Evolutionary conservation across 2,888 invertebrate species (phyloP), one percentile per base, ranked within the genome.

Genomic region (Celastrina argiolus): DNA sequence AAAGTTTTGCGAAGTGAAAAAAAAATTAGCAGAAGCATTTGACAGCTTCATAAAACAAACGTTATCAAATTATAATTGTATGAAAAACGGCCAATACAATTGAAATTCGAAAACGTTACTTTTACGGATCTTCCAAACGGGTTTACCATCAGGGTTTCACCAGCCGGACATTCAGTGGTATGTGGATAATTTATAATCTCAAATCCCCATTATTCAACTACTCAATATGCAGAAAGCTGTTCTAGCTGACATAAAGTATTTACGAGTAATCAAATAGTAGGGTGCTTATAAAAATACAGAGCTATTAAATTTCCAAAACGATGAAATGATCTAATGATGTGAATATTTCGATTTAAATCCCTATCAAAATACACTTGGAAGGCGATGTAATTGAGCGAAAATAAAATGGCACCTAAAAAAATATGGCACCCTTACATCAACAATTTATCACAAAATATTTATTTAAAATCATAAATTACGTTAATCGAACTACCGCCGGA

Each of bases 401-500:
- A 58, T 42, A 18, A 39, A 63, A 64, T 31, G 45, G 71, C 70
- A 74, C 72, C 75, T 74, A 71, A 69, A 71, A 69, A 69, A 69
- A 71, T 70, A 72, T 72, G 41, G 14, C 18, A 36, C 61, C 18
- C 36, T 61, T 22, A 51, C 51, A 61, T 61, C 61, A 22, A 61
- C 74, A 73, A 76, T 74, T 76, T 74, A 74, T 74, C 72, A 65
- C 69, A 73, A 73, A 73, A 74, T 77, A 74, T 74, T 74, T 76
- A 76, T 77, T 77, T 74, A 72, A 74, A 74, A 72, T 74, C 73
- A 75, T 76, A 78, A 77, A 77, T 75, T 71, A 70, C 69, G 68
- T 65, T 56, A 69, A 68, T 69, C 70, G 71, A 72, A 75, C 82
- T 74, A 75, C 75, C 83, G 74, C 77, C 80, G 80, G 81, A 83